These are phyloP conservation scores for Columbina picui DNA, from an alignment of 2,113 vertebrate species.

Conservation along the genomic window DNA sequence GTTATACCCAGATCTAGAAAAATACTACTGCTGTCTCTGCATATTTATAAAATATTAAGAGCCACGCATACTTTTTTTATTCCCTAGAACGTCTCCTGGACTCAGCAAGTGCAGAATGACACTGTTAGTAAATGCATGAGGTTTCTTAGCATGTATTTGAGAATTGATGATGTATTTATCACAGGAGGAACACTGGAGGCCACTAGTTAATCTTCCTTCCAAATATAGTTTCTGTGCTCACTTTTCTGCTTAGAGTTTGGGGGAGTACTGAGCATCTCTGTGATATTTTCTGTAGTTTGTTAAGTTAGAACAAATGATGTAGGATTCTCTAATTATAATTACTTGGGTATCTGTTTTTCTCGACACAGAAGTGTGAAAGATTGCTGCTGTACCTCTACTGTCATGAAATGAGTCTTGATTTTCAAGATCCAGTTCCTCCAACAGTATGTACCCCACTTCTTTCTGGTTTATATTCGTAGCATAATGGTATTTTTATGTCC, in stretches of 20 bases:
- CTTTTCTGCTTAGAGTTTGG: neutral
- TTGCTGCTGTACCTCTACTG: constrained; percentile 82
- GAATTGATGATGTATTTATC: neutral
- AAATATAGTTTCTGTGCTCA: neutral
- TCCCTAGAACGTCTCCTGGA: neutral
- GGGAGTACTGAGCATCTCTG: neutral
- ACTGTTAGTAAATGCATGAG: neutral
- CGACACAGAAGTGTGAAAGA: constrained; percentile 80
- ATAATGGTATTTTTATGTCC: neutral
- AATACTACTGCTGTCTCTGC: neutral
- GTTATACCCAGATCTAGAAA: neutral
- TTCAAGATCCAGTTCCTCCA: constrained; percentile 83
- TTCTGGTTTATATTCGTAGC: neutral
- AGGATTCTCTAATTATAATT: neutral
- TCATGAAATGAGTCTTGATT: constrained; percentile 85
- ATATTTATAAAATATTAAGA: neutral
- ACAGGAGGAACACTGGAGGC: neutral
- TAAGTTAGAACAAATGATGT: neutral
- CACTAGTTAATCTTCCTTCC: neutral
- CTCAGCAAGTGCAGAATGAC: neutral
- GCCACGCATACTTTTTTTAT: neutral
- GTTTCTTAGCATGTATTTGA: neutral
- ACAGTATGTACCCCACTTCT: constrained; percentile 71
- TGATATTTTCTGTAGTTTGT: neutral
- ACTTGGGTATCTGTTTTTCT: neutral